These are phyloP conservation scores for Hymenochirus boettgeri DNA, from an alignment of 2,113 vertebrate genomes.

Conservation along the genomic window DNA sequence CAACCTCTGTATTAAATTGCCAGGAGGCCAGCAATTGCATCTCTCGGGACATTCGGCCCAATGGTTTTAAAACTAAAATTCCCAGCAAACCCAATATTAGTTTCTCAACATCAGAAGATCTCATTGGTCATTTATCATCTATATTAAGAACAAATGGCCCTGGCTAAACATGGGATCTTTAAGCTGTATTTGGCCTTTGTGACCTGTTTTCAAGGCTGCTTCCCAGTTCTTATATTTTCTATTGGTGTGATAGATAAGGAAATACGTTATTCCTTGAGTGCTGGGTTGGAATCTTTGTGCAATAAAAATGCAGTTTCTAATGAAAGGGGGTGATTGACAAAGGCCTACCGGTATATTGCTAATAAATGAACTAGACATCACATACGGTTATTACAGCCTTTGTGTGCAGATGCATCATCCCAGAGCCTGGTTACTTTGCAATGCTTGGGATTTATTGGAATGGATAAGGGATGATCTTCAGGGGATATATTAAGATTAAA, in stretches of 20 bases:
- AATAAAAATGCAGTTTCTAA: constrained; percentile 35
- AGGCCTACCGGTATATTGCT: constrained; percentile 34
- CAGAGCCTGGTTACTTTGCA: background rate
- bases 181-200: constrained; percentile 31
- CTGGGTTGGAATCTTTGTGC: constrained; percentile 27
- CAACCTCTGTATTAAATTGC: no score
- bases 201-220: constrained; percentile 25
- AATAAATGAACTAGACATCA: constrained; percentile 35
- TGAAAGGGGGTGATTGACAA: constrained; percentile 31
- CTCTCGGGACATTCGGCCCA: no score
- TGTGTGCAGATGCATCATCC: no score
- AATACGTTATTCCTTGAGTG: constrained; percentile 32
- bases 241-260: constrained; percentile 37
- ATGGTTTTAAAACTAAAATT: no score
- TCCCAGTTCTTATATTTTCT: constrained; percentile 33
- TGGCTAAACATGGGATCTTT: constrained; percentile 18
- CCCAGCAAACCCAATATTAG: no score
- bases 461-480: background rate
- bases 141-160: background rate
- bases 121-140: no score
- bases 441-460: background rate
- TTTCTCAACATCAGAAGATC: no score
- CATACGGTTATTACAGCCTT: constrained; percentile 3
- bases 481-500: background rate
- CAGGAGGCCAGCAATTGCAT: no score